Conservation (phyloP, 23 tunicate species). For the Clavelina lepadiformis region DNA sequence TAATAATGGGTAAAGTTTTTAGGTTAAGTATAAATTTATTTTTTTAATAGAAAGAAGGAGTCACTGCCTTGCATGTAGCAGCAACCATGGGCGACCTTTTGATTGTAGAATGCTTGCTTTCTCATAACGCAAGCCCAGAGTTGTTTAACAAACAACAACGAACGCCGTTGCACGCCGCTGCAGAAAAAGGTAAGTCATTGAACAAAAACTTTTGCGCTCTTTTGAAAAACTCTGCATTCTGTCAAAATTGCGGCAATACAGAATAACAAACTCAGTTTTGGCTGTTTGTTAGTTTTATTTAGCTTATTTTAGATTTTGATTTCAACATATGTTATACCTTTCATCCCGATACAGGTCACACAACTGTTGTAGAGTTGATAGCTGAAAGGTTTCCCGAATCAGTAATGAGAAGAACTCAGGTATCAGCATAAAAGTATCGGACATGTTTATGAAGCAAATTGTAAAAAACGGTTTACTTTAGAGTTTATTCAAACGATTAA, state of each 20-base stretch:
- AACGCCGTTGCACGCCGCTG: conserved; percentile 72
- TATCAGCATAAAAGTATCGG: too few relatives aligned
- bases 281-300: background rate
- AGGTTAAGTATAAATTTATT: background rate
- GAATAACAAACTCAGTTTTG: background rate
- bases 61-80: conserved; percentile 68
- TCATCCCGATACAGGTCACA: conserved; percentile 84
- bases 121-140: conserved; percentile 52
- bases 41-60: conserved; percentile 61
- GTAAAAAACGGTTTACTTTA: background rate
- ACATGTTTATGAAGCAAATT: too few relatives aligned
- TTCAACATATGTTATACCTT: background rate
- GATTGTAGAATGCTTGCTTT: conserved; percentile 58
- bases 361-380: conserved; percentile 62
- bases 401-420: conserved; percentile 65
- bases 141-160: conserved; percentile 48
- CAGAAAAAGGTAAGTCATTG: conserved; percentile 67
- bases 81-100: conserved; percentile 69
- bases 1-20: background rate
- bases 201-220: too few relatives aligned
- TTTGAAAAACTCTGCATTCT: too few relatives aligned
- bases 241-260: too few relatives aligned
- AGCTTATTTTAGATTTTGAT: background rate
- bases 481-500: background rate
- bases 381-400: conserved; percentile 69